Conservation (phyloP, 2,888 invertebrate species). For the Platycheirus albimanus region DNA sequence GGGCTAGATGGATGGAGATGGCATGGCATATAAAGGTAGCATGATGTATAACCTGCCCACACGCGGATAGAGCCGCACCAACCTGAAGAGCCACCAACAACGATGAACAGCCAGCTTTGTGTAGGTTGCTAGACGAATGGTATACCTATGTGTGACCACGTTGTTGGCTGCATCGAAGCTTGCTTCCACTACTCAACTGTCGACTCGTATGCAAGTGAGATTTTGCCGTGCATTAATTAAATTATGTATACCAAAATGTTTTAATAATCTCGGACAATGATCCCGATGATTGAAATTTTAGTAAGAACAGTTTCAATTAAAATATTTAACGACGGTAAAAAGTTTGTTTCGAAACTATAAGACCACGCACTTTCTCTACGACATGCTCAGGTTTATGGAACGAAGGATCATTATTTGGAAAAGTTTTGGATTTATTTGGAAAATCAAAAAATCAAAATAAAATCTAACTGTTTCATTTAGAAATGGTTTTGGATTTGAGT, state of each 20-base stretch:
- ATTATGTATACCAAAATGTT: constrained; percentile 33
- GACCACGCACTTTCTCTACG: too few species aligned
- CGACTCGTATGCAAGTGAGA: neutral
- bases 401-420: too few species aligned
- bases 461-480: too few species aligned
- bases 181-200: neutral
- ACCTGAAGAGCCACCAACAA: constrained; percentile 2
- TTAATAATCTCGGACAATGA: constrained; percentile 36
- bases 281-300: constrained; percentile 27
- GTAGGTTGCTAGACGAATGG: constrained; percentile 19
- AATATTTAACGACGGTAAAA: constrained; percentile 3
- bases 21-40: neutral
- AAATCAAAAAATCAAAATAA: too few species aligned
- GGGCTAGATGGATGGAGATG: neutral
- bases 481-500: too few species aligned
- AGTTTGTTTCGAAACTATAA: too few species aligned
- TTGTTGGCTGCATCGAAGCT: neutral
- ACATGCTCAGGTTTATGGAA: too few species aligned
- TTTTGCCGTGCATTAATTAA: constrained; percentile 40
- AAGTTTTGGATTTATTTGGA: too few species aligned
- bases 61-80: neutral
- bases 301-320: constrained; percentile 28
- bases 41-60: neutral
- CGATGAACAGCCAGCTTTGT: constrained; percentile 20
- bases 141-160: constrained; percentile 25